Percentiles rank a stretch among this genome's conserved stretches.
phyloP scores from a whole-genome alignment of 2,113 vertebrate species.

The Salminus brasiliensis region DNA sequence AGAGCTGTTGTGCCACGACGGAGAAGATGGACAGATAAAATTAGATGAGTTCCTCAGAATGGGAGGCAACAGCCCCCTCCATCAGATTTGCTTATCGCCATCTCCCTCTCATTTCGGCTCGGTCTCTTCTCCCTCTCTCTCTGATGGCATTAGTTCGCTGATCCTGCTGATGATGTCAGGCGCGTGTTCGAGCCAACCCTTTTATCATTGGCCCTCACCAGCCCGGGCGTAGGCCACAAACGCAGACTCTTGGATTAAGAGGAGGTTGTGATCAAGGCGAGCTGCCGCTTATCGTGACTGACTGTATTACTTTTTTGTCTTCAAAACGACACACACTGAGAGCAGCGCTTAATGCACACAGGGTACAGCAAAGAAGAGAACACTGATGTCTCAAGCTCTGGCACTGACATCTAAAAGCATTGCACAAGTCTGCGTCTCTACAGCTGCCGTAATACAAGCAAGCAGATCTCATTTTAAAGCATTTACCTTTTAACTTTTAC shows the following conservation, averaged over 20 bases:
- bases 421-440: neutral
- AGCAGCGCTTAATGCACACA: neutral
- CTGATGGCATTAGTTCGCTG: constrained; percentile 46
- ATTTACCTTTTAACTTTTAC: neutral
- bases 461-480: neutral
- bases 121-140: constrained; percentile 22
- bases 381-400: neutral
- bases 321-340: neutral
- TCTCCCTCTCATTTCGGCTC: constrained; percentile 41
- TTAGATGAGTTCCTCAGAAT: constrained; percentile 44
- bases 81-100: constrained; percentile 49
- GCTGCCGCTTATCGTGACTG: neutral
- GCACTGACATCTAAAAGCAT: neutral
- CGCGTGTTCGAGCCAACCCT: constrained; percentile 20
- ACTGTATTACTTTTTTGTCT: constrained; percentile 27
- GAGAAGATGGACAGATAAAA: constrained; percentile 50
- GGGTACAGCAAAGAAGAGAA: neutral
- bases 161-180: constrained; percentile 38
- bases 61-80: constrained; percentile 26
- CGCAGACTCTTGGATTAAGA: constrained; percentile 12
- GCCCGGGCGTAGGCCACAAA: constrained; percentile 13
- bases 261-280: constrained; percentile 32
- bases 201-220: constrained; percentile 38
- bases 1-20: constrained; percentile 37
- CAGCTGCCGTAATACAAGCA: neutral